Evolutionary conservation across 2,888 invertebrate species (phyloP).

Genomic region (Ennomos fuscantarius): DNA sequence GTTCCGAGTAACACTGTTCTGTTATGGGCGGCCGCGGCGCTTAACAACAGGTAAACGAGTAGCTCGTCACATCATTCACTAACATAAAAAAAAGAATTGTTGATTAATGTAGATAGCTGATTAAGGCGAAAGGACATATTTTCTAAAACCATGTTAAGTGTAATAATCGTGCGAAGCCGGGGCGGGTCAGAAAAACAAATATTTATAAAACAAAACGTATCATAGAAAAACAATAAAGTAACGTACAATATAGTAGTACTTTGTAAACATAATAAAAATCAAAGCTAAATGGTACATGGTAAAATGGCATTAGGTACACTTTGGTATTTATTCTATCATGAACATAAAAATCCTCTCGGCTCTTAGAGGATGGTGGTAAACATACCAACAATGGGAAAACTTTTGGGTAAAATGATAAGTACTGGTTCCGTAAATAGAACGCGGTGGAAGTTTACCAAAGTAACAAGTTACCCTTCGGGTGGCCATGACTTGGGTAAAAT

Average conservation of each 20-base stretch:
- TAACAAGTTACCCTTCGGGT: constrained; percentile 13
- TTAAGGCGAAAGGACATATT: not conserved
- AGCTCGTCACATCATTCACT: too few relatives aligned
- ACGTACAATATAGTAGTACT: too few relatives aligned
- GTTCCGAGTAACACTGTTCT: too few relatives aligned
- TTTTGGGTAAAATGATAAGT: constrained; percentile 14
- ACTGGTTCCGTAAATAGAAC: constrained; percentile 9
- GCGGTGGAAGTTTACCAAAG: constrained; percentile 6
- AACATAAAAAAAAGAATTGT: too few relatives aligned
- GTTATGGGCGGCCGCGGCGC: too few relatives aligned
- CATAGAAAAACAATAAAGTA: not conserved
- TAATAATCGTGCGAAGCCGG: too few relatives aligned
- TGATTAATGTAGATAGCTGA: too few relatives aligned
- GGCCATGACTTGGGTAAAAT: constrained; percentile 2
- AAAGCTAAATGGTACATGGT: not conserved
- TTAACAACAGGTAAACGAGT: too few relatives aligned
- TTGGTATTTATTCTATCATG: constrained; percentile 2
- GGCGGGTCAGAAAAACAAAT: too few relatives aligned
- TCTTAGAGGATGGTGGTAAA: constrained; percentile 10
- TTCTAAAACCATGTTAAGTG: too few relatives aligned
- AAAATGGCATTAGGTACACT: constrained; percentile 4
- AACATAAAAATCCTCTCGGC: constrained; percentile 10
- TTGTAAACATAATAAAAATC: constrained; percentile 4
- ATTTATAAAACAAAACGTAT: too few relatives aligned
- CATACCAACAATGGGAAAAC: constrained; percentile 12